These are phyloP conservation scores for Eumerus sabulonum DNA, from an alignment of 2,888 invertebrate species.

Conservation along the genomic window DNA sequence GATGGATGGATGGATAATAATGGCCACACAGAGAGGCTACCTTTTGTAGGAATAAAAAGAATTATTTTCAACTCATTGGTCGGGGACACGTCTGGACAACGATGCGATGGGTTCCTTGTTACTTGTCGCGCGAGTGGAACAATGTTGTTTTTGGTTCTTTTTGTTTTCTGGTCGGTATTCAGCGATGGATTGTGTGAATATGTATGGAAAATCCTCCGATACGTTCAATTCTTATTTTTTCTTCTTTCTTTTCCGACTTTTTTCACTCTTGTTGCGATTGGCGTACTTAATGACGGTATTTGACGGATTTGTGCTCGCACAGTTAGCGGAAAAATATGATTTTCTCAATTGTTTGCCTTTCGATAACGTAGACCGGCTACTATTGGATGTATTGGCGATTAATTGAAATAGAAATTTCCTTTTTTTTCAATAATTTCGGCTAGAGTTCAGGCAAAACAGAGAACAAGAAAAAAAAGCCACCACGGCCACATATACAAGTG, in stretches of 20 bases:
- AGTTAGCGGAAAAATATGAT: conserved; percentile 8
- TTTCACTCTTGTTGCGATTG: not conserved
- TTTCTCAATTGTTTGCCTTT: conserved; percentile 20
- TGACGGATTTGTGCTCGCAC: too few species aligned
- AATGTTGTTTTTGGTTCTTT: too few species aligned
- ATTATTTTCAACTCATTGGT: conserved; percentile 36
- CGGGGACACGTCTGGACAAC: conserved; percentile 36
- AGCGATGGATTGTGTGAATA: conserved; percentile 41
- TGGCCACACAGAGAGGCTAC: conserved; percentile 18
- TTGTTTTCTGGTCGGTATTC: not conserved
- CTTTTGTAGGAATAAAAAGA: conserved; percentile 42
- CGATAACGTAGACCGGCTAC: conserved; percentile 3
- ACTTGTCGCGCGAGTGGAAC: conserved; percentile 45
- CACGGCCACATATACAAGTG: conserved; percentile 47
- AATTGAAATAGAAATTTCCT: conserved; percentile 25
- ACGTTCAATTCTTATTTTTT: conserved; percentile 1
- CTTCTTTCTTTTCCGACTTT: conserved; percentile 17
- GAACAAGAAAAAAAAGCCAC: conserved; percentile 49
- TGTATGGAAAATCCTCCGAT: conserved; percentile 6
- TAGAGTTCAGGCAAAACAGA: conserved; percentile 56
- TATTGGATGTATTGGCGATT: not conserved
- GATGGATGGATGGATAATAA: too few species aligned
- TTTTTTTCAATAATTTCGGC: conserved; percentile 50
- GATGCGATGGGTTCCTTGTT: conserved; percentile 49
- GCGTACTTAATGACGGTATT: too few species aligned